Base-by-base conservation (phyloP, 2,113 vertebrate genomes). In the Anoplopoma fimbria region DNA sequence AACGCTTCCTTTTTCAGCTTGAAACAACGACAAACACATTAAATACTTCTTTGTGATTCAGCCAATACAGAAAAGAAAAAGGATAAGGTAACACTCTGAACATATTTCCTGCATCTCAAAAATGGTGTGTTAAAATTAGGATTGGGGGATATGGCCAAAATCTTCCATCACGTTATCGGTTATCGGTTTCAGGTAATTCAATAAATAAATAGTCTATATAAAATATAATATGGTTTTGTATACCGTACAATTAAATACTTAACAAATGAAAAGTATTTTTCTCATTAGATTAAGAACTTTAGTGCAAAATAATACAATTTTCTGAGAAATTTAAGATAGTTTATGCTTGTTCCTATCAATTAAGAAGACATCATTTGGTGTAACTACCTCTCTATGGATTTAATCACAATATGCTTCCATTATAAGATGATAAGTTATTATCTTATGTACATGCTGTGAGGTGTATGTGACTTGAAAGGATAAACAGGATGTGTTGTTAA, bases 1-100 rank as follows among this genome's bases (percentile, higher is more conserved):
- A 91, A 68, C 38, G 96, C 95, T 73, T 96, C 93, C 90, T 92
- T 94, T 87, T 91, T 95, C 15, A 90, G 57, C 97, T 98, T 27
- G 2, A 69, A 60, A 74, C 13, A 34, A 83, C 21, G 69, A 4
- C 2, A 1, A 15, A 1, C 25, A 67, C 15, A 13, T 27, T 3
- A 19, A 63, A 40, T 23, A 40, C 79, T 1, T 42, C 2, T 38
- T 5, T 55, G 2, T 13, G n/a, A 55, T 42, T 60, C n/a, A 19
- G 17, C 40, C 29, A 25, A 6, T 31, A 9, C 15, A 82, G 29
- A 25, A 12, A 62, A 4, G 31, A 61, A 63, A 57, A 47, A 55
- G 9, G 23, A 6, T 13, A 19, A 12, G 33, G 10, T 23, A 7
- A 40, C 15, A 1, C 33, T 51, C 45, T 49, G 42, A 23, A 21